Evolutionary conservation across 2,888 invertebrate genomes (phyloP).

Genomic region (Invenusta paracnida): DNA sequence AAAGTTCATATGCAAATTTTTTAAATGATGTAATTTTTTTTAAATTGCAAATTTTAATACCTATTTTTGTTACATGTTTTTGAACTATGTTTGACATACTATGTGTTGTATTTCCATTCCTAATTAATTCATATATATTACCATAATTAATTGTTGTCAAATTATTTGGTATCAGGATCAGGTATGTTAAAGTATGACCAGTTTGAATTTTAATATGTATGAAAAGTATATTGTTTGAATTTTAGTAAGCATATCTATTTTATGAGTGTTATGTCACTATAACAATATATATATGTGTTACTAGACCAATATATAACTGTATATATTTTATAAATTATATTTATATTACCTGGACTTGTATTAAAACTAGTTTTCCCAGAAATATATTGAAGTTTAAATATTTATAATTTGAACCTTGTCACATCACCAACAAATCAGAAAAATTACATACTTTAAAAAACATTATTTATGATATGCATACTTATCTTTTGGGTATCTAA

Average conservation of each 20-base stretch:
- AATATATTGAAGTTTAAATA: neutral
- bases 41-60: neutral
- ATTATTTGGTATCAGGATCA: neutral
- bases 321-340: neutral
- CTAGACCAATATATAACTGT: too few relatives aligned
- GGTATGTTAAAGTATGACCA: neutral
- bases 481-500: neutral
- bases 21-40: neutral
- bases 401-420: neutral
- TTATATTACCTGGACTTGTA: neutral
- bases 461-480: neutral
- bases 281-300: neutral
- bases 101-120: neutral
- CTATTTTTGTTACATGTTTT: too few relatives aligned
- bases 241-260: neutral
- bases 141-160: neutral
- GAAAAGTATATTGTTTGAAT: neutral
- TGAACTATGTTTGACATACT: neutral
- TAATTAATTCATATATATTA: neutral
- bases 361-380: neutral
- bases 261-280: neutral
- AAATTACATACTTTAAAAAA: too few relatives aligned
- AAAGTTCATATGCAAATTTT: neutral
- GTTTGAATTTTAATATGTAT: neutral
- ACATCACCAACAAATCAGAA: neutral